Evolutionary conservation across 1,140 invertebrate genomes (phyloP), one percentile per base, ranked within the genome.

Genomic region (Radopholus similis): DNA sequence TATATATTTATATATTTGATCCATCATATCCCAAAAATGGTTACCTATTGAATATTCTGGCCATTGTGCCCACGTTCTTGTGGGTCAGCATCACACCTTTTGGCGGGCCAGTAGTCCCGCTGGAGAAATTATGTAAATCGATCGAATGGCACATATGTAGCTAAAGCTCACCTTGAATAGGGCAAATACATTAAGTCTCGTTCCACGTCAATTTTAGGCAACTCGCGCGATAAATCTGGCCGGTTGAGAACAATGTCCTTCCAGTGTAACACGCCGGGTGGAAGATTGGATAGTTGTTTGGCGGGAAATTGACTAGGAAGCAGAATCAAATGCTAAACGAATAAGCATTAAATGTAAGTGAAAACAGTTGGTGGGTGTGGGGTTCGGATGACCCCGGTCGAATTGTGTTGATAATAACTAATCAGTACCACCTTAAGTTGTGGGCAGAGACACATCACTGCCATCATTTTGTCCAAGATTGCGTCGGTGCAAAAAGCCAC

Each of bases 401-500:
- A 30, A 57, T 13, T 9, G 28, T 42, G 49, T 21, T 35, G 18
- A 9, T 4, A 18, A 62, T 40, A 59, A 60, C 5, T 3, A 60
- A 0, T 28, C 11, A 66, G 9, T 18, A 13, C 11, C 37, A 65
- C 62, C 69, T 71, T 55, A 6, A 71, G 47, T 18, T 30, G 30
- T 2, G 68, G 73, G 54, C 68, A 76, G 30, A 69, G 70, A n/a
- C 64, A 62, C 6, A 71, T 69, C 6, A 75, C 75, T 47, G 77
- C 51, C 40, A 84, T 75, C 0, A 88, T 86, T 6, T 86, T 81
- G n/a, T 87, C 87, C 68, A 89, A 83, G 15, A 89, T 84, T 74
- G 85, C 77, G 15, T 86, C 84, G 0, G 86, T 86, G 4, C 89
- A 87, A 13, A 92, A 86, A 5, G 91, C 83, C 6, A 86, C 87